Conservation (phyloP, 1,140 invertebrate genomes). For the Leucophenga varia region DNA sequence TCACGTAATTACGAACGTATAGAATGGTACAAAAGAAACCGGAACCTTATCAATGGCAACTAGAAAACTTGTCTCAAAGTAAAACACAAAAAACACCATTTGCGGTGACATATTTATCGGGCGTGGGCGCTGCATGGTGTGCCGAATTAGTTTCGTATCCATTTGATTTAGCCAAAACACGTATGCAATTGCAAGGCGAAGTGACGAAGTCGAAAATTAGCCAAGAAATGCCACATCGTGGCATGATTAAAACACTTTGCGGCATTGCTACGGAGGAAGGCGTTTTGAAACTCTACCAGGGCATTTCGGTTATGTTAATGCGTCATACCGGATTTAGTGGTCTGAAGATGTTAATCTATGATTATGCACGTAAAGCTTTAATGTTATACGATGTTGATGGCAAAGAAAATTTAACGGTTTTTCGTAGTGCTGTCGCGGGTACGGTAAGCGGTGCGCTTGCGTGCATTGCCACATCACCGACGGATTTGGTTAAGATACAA, state of each 20-base stretch:
- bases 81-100: no score
- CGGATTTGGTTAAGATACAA: conserved; percentile 31
- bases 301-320: conserved; percentile 25
- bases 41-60: no score
- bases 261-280: conserved; percentile 15
- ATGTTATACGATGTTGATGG: conserved; percentile 3
- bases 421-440: conserved; percentile 13
- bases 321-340: conserved; percentile 31
- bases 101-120: no score
- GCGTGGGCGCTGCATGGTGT: conserved; percentile 22
- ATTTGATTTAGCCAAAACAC: conserved; percentile 30
- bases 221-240: not conserved
- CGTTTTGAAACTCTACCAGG: conserved; percentile 9
- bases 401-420: conserved; percentile 1
- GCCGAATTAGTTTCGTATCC: conserved; percentile 24
- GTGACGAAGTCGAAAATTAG: conserved; percentile 10
- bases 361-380: conserved; percentile 20
- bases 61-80: no score
- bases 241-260: conserved; percentile 1
- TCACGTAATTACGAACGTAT: no score
- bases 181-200: conserved; percentile 28
- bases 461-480: conserved; percentile 26
- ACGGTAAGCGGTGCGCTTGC: conserved; percentile 24
- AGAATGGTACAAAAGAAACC: no score
- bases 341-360: conserved; percentile 24